Evolutionary conservation across 53 echinoderm and acorn worm genomes (phyloP).

Genomic region (Pentamera pediparva): DNA sequence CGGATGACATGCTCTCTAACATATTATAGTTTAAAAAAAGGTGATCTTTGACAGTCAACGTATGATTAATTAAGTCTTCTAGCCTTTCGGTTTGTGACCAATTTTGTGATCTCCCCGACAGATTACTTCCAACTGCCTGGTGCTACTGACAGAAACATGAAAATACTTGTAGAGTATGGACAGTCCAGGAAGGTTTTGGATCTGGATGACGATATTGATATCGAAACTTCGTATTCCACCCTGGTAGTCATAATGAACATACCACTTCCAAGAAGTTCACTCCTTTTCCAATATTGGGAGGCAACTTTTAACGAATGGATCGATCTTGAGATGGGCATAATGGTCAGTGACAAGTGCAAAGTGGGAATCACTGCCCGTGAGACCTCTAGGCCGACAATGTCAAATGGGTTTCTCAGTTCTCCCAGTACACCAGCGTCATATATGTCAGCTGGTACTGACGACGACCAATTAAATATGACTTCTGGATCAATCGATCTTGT

Average conservation of each 20-base stretch:
- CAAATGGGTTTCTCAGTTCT: background rate
- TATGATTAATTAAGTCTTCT: too few relatives aligned
- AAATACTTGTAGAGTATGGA: conserved; percentile 9
- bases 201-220: background rate
- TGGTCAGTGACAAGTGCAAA: background rate
- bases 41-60: too few relatives aligned
- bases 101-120: too few relatives aligned
- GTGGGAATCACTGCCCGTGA: background rate
- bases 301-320: background rate
- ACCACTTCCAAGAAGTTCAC: background rate
- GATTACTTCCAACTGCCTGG: background rate
- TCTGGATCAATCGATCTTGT: background rate
- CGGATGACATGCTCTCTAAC: too few relatives aligned
- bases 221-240: background rate
- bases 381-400: background rate
- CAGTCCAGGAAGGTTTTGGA: conserved; percentile 5
- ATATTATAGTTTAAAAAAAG: too few relatives aligned
- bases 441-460: background rate
- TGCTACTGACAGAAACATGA: background rate
- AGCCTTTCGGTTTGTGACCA: too few relatives aligned
- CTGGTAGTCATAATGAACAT: background rate
- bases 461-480: background rate
- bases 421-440: background rate
- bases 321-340: conserved; percentile 1
- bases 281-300: conserved; percentile 5